Percentiles rank a stretch among this genome's conserved stretches.
Evolutionary conservation across 2,113 vertebrate genomes (phyloP).

Genomic region (Salvator merianae): DNA sequence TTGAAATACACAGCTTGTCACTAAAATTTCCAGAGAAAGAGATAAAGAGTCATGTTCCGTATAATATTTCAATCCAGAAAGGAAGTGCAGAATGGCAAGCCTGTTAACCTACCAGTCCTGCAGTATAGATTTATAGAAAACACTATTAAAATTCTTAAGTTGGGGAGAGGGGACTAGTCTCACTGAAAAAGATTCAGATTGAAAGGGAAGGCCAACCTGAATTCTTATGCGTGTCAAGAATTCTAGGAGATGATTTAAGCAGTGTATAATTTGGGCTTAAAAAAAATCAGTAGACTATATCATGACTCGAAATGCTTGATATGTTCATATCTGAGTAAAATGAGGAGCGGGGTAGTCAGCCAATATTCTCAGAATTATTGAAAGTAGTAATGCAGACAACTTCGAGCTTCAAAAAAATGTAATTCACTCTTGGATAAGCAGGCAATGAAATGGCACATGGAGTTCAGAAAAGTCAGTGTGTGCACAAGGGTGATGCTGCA

Average conservation of each 20-base stretch:
- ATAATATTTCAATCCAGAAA: not conserved
- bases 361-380: no score
- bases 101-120: not conserved
- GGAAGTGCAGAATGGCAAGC: not conserved
- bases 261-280: no score
- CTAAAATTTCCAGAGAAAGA: not conserved
- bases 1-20: not conserved
- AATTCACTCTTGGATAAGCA: not conserved
- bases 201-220: not conserved
- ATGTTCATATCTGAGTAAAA: no score
- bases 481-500: not conserved
- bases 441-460: not conserved
- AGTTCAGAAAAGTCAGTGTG: not conserved
- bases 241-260: no score
- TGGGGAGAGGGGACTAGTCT: no score
- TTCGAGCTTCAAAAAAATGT: not conserved
- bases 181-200: no score
- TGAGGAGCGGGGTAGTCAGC: no score
- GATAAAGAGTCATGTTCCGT: not conserved
- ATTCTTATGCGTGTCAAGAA: not conserved
- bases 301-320: not conserved
- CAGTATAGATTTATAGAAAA: not conserved
- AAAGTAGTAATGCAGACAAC: not conserved
- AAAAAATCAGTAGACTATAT: not conserved
- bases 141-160: not conserved